A percentile compares a stretch with the other conserved stretches of the same genome.
Conservation (phyloP, 2,888 invertebrate species). For the Caenorhabditis imperialis region DNA sequence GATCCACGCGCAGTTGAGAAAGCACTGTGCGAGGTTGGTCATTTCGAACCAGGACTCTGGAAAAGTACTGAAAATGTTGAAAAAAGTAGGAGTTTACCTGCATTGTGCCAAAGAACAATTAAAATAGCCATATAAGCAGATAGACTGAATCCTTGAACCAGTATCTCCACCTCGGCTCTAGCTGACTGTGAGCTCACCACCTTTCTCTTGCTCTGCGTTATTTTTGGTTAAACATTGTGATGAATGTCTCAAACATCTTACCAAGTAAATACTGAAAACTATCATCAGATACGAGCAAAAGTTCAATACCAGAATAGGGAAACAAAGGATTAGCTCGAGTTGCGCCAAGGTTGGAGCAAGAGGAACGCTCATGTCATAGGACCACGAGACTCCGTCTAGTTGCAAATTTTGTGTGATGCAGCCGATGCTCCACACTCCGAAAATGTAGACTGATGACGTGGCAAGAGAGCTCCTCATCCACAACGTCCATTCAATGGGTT, state of each 20-base stretch:
- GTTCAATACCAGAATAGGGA: conserved; percentile 7
- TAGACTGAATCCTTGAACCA: conserved; percentile 27
- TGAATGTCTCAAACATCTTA: background rate
- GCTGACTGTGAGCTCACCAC: background rate
- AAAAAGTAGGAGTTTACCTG: no score
- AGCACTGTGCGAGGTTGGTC: background rate
- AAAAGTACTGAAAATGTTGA: no score
- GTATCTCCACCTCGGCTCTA: conserved; percentile 20
- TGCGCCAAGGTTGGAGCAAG: background rate
- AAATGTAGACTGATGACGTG: background rate
- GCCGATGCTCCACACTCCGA: background rate
- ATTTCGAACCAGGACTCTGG: background rate
- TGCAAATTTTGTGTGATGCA: conserved; percentile 11
- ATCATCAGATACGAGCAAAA: conserved; percentile 12
- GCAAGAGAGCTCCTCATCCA: conserved; percentile 9
- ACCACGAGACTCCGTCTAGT: conserved; percentile 8
- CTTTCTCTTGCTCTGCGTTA: no score
- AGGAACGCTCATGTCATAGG: conserved; percentile 11
- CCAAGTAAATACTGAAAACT: conserved; percentile 9
- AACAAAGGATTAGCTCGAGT: conserved; percentile 16
- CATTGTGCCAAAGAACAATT: conserved; percentile 44
- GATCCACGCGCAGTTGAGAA: conserved; percentile 8
- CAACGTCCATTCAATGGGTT: conserved; percentile 1
- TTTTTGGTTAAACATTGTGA: background rate
- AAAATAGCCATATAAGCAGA: conserved; percentile 31